phyloP scores from a whole-genome alignment of 1,140 invertebrate genomes.

The Bathynomus jamesi region DNA sequence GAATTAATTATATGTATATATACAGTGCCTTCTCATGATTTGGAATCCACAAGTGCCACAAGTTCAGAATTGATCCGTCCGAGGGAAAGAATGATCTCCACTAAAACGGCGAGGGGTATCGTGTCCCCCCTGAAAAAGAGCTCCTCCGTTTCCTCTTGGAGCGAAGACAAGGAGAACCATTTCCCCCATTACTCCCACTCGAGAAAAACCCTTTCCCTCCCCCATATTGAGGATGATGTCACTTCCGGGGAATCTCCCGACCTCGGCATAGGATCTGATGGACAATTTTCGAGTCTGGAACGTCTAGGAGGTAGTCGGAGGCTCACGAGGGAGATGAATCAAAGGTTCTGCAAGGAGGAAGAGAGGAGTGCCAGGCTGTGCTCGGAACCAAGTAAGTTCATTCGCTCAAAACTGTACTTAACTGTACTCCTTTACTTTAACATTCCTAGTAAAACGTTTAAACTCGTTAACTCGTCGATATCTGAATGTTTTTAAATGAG shows the following conservation, averaged over 20 bases:
- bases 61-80: no score
- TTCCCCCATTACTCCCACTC: not conserved
- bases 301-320: constrained; percentile 16
- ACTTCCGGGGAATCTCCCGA: constrained; percentile 51
- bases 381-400: constrained; percentile 37
- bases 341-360: not conserved
- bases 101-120: no score
- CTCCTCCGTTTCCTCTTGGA: constrained; percentile 4
- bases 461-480: no score
- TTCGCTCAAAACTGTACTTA: no score
- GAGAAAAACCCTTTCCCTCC: not conserved
- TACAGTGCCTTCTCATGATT: not conserved
- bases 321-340: not conserved
- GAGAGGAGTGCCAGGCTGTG: constrained; percentile 8
- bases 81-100: no score
- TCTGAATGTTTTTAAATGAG: no score
- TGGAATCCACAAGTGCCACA: no score
- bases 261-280: constrained; percentile 62
- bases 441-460: no score
- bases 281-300: constrained; percentile 51
- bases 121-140: not conserved
- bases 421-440: no score
- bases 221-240: constrained; percentile 14
- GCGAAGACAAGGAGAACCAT: constrained; percentile 20
- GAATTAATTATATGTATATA: no score